These are phyloP conservation scores for Sycophaga agraensis DNA, from an alignment of 1,140 invertebrate species.

Conservation along the genomic window DNA sequence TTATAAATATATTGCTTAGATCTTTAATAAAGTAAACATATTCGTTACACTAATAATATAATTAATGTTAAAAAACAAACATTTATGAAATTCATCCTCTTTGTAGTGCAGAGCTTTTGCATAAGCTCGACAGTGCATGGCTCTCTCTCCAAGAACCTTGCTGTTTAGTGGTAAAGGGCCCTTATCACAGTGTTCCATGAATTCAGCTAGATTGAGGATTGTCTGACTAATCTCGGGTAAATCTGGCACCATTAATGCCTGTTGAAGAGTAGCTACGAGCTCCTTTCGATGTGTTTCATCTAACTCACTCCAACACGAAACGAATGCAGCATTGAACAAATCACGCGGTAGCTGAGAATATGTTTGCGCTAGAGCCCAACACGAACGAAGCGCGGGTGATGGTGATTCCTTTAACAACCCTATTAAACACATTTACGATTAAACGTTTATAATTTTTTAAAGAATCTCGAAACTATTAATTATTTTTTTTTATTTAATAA, in stretches of 20 bases:
- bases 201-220: conserved; percentile 96
- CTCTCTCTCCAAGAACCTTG: conserved; percentile 76
- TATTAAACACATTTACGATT: background rate
- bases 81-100: conserved; percentile 89
- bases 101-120: conserved; percentile 99
- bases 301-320: conserved; percentile 98
- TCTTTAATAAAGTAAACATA: too few relatives aligned
- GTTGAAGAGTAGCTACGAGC: conserved; percentile 82
- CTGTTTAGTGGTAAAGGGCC: conserved; percentile 90
- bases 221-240: conserved; percentile 97
- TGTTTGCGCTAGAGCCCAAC: conserved; percentile 88
- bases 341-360: conserved; percentile 93
- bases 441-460: background rate
- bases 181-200: conserved; percentile 99
- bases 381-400: conserved; percentile 88
- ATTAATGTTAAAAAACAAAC: too few relatives aligned
- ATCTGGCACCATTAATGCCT: conserved; percentile 89
- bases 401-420: conserved; percentile 94
- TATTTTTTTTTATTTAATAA: background rate
- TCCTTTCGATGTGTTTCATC: conserved; percentile 80
- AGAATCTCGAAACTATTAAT: too few relatives aligned
- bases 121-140: conserved; percentile 82
- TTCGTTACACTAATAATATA: too few relatives aligned
- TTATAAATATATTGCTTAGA: too few relatives aligned
- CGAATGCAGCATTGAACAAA: conserved; percentile 97